Evolutionary conservation across 2,113 vertebrate genomes (phyloP), one percentile per base, ranked within the genome.

Genomic region (Bettongia penicillata): DNA sequence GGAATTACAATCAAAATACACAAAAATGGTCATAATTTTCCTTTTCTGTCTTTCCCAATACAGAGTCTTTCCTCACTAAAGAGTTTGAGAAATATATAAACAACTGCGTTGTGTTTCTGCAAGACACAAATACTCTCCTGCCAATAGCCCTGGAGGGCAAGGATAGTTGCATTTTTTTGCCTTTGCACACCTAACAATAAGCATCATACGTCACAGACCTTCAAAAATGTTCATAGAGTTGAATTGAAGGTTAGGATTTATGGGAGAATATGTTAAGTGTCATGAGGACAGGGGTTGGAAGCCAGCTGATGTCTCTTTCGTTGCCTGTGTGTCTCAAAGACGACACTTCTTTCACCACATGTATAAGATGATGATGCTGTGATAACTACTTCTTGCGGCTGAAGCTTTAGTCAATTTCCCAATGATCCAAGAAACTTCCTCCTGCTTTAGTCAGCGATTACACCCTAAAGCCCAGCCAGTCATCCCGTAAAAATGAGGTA

Each of bases 401-500:
- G 68, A 43, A 43, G n/a, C 68, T n/a, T 84, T 84, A 84, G 68
- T 43, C 68, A 23, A 16, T 43, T 84, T 84, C n/a, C 68, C 68
- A 84, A 23, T 84, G 68, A 43, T 43, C 68, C 68, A 43, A 19
- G 68, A 84, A 22, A 43, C n/a, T 84, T 84, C 31, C 61, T 37
- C 61, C 61, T 16, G 61, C 61, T 68, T 68, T 68, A 68, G 61
- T 68, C 31, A 37, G n/a, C 11, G 1, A 23, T 84, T 68, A 26
- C 8, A 89, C 92, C 55, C 93, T 77, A 92, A 52, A 84, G 91
- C 31, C 94, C 84, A 95, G 92, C 49, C 49, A 52, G 28, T 48
- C 68, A 1, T 48, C 11, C 25, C 52, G 3, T 91, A 47, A 93
- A 55, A 77, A 91, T 37, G 68, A 37, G 43, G 51, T 49, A 57